These are phyloP conservation scores for Tragelaphus buxtoni DNA, from an alignment of 2,113 vertebrate species.

Conservation along the genomic window DNA sequence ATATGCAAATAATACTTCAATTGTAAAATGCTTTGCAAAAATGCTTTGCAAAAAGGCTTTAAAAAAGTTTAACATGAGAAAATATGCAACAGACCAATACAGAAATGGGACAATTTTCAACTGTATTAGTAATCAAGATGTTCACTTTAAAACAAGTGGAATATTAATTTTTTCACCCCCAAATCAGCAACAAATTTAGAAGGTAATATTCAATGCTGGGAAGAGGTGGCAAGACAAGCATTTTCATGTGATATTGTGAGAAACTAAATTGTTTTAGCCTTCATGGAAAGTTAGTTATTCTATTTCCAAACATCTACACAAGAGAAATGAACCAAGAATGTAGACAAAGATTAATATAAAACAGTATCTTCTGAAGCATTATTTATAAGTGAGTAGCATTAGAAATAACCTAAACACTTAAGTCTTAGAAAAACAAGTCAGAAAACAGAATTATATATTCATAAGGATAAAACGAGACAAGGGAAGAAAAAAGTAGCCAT, in stretches of 20 bases:
- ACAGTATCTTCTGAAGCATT: not conserved
- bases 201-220: not conserved
- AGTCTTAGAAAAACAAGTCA: not conserved
- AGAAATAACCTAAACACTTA: constrained; percentile 7
- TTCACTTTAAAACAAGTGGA: not conserved
- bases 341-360: not conserved
- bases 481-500: not conserved
- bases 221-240: not conserved
- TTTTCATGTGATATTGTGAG: not conserved
- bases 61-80: not conserved
- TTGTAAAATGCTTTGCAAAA: not conserved
- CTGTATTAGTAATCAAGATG: not conserved
- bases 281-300: not conserved
- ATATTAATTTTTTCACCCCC: not conserved
- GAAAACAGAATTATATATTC: not conserved
- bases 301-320: not conserved
- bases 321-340: not conserved
- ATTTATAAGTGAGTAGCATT: not conserved
- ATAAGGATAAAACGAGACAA: not conserved
- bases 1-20: not conserved
- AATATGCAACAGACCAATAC: not conserved
- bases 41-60: not conserved
- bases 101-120: not conserved
- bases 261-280: not conserved
- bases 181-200: not conserved